Conservation (phyloP, 2,797 vertebrate genomes). For the Chromobotia macracanthus region DNA sequence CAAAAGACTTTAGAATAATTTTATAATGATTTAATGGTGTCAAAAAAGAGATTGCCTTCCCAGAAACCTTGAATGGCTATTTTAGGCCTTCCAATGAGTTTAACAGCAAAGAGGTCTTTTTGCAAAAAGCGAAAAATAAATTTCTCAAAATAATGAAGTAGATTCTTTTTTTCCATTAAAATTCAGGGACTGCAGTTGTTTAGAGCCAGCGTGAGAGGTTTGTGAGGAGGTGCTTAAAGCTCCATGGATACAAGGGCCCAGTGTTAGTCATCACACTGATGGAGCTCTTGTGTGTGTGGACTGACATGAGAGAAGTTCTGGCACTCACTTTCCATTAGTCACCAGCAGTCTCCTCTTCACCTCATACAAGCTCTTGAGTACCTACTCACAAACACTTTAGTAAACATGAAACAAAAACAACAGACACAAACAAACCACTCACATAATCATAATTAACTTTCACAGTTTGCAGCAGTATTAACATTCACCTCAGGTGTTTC, state of each 20-base stretch:
- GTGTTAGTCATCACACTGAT: slow-evolving; percentile 43
- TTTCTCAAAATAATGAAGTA: not conserved
- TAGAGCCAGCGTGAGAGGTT: not conserved
- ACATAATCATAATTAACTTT: not conserved
- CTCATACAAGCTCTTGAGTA: slow-evolving; percentile 13
- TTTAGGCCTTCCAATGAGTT: not conserved
- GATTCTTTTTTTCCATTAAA: not conserved
- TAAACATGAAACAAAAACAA: slow-evolving; percentile 19
- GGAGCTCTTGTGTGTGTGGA: slow-evolving; percentile 19
- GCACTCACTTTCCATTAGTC: slow-evolving; percentile 40
- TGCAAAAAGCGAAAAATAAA: not conserved
- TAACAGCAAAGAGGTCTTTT: not conserved
- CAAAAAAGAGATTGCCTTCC: not conserved
- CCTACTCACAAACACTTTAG: slow-evolving; percentile 13
- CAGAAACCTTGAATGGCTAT: not conserved
- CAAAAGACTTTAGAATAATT: not conserved
- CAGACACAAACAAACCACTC: not conserved
- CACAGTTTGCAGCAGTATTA: not conserved
- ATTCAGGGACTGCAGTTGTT: not conserved
- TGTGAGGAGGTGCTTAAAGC: slow-evolving; percentile 12
- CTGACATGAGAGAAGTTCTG: slow-evolving; percentile 27
- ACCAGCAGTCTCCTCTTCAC: slow-evolving; percentile 11
- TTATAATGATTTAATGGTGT: not conserved
- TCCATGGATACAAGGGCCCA: not conserved
- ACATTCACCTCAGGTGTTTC: not conserved